Evolutionary conservation across 2,888 invertebrate species (phyloP), one percentile per base, ranked within the genome.

Genomic region (Temnothorax rugatulus): DNA sequence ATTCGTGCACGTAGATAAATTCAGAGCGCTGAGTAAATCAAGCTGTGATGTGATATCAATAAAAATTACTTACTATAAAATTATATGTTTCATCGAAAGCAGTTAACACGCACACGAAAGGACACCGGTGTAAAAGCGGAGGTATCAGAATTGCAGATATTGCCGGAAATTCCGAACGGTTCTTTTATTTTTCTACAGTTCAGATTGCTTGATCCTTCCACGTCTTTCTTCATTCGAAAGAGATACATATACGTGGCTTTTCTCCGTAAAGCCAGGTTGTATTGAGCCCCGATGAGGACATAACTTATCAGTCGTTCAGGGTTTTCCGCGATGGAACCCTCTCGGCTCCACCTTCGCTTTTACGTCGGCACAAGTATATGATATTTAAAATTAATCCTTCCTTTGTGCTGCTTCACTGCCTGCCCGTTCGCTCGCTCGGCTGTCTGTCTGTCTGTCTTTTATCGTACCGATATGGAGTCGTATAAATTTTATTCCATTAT

Each of bases 301-400:
- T 90, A 91, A 92, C 92, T 92, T 91, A 90, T 90, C 90, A 90
- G 87, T 87, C 82, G 84, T 86, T 77, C 66, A 87, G 87, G 89
- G 89, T 87, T 90, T 88, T 79, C 89, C 83, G 79, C 86, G 87
- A 86, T 88, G 87, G 86, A 88, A 87, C 89, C 89, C 89, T 90
- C 91, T 90, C 87, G 85, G 82, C 84, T 86, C 89, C 89, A 87
- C 88, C 90, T 92, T 91, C 89, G 88, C 84, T 91, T 90, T 90
- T 90, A 89, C 83, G 88, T 69, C 69, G 82, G 82, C 89, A 38
- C 79, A 90, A 90, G 90, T 91, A 92, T 92, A 91, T 91, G 93
- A 94, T 94, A 94, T 94, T 95, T 94, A 93, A 94, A 94, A 94
- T 95, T 94, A 94, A 95, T 94, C 94, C 94, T 91, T 93, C 93